These are phyloP conservation scores for Drosophila novamexicana DNA, from an alignment of 1,140 invertebrate genomes.

Conservation along the genomic window DNA sequence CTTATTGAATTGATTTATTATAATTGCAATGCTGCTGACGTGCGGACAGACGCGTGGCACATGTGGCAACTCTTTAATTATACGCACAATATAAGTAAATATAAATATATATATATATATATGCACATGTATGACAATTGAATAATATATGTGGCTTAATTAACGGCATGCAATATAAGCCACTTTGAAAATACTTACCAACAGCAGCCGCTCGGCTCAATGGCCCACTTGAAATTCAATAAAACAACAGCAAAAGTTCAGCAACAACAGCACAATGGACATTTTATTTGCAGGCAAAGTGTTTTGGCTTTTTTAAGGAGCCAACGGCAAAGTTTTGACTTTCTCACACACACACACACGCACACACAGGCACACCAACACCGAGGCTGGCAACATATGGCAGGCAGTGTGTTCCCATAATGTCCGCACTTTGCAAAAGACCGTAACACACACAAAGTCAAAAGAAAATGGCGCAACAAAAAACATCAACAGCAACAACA, in stretches of 20 bases:
- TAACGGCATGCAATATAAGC: slow-evolving; percentile 36
- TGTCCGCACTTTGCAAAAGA: slow-evolving; percentile 20
- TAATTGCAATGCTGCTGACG: slow-evolving; percentile 78
- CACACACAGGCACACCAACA: not conserved
- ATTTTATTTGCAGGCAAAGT: slow-evolving; percentile 47
- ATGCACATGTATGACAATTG: slow-evolving; percentile 18
- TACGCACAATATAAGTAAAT: slow-evolving; percentile 6
- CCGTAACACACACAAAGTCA: slow-evolving; percentile 6
- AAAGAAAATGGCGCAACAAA: slow-evolving; percentile 25
- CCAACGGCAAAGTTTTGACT: slow-evolving; percentile 45
- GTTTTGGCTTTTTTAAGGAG: slow-evolving; percentile 33
- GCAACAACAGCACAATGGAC: slow-evolving; percentile 24
- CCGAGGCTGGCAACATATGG: slow-evolving; percentile 61
- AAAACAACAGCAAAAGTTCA: slow-evolving; percentile 41
- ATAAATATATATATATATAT: not conserved
- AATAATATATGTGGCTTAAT: slow-evolving; percentile 36
- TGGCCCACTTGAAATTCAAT: slow-evolving; percentile 39
- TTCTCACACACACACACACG: not conserved
- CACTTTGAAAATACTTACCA: slow-evolving; percentile 34
- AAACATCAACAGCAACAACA: slow-evolving; percentile 14
- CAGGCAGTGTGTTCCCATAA: slow-evolving; percentile 38
- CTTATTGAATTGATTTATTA: slow-evolving; percentile 78
- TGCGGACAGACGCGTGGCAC: slow-evolving; percentile 13
- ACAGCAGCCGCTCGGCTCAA: slow-evolving; percentile 13
- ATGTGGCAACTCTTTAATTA: slow-evolving; percentile 38